A percentile compares a stretch with the other conserved stretches of the same genome.
These are phyloP conservation scores for Tetrapedia diversipes DNA, from an alignment of 2,888 invertebrate genomes.

Conservation along the genomic window DNA sequence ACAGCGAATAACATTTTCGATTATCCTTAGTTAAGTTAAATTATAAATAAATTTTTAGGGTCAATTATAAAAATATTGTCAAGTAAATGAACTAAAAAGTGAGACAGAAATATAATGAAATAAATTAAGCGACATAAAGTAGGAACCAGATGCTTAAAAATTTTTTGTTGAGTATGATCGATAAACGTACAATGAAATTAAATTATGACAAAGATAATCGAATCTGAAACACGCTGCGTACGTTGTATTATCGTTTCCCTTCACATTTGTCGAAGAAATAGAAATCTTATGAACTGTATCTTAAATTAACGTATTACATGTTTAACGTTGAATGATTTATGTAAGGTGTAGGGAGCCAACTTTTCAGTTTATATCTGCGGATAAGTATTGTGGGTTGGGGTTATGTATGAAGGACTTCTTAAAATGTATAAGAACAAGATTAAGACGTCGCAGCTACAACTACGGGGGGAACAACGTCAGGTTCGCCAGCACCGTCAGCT, in stretches of 20 bases:
- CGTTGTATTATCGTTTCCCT: conserved; percentile 68
- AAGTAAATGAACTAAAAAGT: conserved; percentile 14
- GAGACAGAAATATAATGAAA: conserved; percentile 13
- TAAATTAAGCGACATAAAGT: conserved; percentile 41
- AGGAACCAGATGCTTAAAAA: conserved; percentile 4
- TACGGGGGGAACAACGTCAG: conserved; percentile 80
- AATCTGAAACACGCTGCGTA: conserved; percentile 76
- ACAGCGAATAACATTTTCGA: conserved; percentile 78
- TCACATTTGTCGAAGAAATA: conserved; percentile 74
- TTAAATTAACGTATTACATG: conserved; percentile 78
- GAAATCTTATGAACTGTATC: conserved; percentile 77
- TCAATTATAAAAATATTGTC: conserved; percentile 34
- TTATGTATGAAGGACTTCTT: conserved; percentile 78
- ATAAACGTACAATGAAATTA: conserved; percentile 32
- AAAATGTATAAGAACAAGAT: conserved; percentile 76
- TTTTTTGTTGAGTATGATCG: conserved; percentile 26
- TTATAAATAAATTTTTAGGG: conserved; percentile 12
- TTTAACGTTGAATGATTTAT: conserved; percentile 78
- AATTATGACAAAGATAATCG: conserved; percentile 71
- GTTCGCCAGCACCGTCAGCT: conserved; percentile 79
- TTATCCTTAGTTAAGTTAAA: conserved; percentile 66
- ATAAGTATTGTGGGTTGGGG: conserved; percentile 79
- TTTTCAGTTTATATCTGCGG: conserved; percentile 77
- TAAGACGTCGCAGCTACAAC: conserved; percentile 82
- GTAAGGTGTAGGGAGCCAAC: conserved; percentile 72